Evolutionary conservation across 2,113 vertebrate genomes (phyloP).

Genomic region (Shinisaurus crocodilurus): DNA sequence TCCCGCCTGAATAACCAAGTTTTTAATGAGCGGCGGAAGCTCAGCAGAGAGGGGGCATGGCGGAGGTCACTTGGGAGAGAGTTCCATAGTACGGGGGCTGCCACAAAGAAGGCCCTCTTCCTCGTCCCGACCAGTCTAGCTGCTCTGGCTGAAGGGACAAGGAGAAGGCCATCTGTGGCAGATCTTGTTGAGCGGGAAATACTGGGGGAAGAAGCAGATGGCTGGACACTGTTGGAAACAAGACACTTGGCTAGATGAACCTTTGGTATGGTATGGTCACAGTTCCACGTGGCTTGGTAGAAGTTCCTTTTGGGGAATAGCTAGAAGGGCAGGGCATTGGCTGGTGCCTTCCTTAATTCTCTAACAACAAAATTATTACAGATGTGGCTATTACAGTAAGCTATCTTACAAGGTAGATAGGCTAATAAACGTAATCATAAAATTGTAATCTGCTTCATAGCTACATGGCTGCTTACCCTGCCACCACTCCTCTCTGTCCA

Average conservation of each 20-base stretch:
- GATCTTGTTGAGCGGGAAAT: too few relatives aligned
- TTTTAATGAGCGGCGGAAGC: too few relatives aligned
- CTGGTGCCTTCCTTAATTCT: background rate
- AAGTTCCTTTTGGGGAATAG: background rate
- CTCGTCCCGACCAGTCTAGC: too few relatives aligned
- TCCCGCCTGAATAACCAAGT: too few relatives aligned
- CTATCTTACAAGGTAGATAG: background rate
- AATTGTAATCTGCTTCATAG: fast-evolving
- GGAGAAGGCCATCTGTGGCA: too few relatives aligned
- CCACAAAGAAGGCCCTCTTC: too few relatives aligned
- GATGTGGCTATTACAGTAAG: background rate
- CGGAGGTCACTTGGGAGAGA: too few relatives aligned
- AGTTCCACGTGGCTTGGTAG: background rate
- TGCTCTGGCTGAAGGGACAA: too few relatives aligned
- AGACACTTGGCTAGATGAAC: too few relatives aligned
- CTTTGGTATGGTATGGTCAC: background rate
- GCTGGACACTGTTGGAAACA: background rate
- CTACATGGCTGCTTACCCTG: fast-evolving
- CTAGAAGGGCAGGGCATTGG: background rate
- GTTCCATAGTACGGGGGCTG: too few relatives aligned
- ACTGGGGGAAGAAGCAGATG: background rate
- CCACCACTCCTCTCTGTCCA: background rate
- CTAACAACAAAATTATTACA: background rate
- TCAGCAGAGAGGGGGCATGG: too few relatives aligned
- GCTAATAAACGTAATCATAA: conserved; percentile 11